Conservation (phyloP, 2,113 vertebrate genomes). For the Prunella himalayana region DNA sequence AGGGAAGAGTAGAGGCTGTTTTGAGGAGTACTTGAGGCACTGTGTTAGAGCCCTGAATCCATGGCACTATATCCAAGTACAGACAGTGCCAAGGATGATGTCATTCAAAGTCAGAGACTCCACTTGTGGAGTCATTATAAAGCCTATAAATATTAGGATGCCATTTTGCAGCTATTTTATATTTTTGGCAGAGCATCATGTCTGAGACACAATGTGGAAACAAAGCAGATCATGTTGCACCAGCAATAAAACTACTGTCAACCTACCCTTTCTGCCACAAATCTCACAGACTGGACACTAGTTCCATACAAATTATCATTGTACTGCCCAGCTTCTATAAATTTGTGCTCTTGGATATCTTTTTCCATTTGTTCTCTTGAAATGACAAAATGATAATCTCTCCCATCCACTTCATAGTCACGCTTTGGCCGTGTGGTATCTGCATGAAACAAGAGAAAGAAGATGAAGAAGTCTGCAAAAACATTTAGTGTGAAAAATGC, state of each 20-base stretch:
- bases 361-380: slow-evolving; percentile 98
- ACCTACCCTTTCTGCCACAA: slow-evolving; percentile 94
- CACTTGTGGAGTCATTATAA: not conserved
- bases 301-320: slow-evolving; percentile 98
- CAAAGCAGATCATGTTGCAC: not conserved
- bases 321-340: slow-evolving; percentile 98
- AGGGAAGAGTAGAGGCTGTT: not conserved
- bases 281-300: slow-evolving; percentile 95
- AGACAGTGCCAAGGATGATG: not conserved
- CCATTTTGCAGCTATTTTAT: not conserved
- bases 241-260: not conserved
- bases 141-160: not conserved
- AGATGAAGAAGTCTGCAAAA: not conserved
- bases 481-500: not conserved
- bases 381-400: slow-evolving; percentile 95
- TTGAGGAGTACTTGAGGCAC: not conserved
- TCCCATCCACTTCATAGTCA: slow-evolving; percentile 93
- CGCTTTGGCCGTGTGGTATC: slow-evolving; percentile 93
- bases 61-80: not conserved
- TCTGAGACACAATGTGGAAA: not conserved
- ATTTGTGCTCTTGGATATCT: slow-evolving; percentile 99
- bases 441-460: slow-evolving; percentile 51
- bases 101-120: not conserved
- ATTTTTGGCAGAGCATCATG: not conserved
- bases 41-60: not conserved